Evolutionary conservation across 2,113 vertebrate genomes (phyloP).

Genomic region (Labrus mixtus): DNA sequence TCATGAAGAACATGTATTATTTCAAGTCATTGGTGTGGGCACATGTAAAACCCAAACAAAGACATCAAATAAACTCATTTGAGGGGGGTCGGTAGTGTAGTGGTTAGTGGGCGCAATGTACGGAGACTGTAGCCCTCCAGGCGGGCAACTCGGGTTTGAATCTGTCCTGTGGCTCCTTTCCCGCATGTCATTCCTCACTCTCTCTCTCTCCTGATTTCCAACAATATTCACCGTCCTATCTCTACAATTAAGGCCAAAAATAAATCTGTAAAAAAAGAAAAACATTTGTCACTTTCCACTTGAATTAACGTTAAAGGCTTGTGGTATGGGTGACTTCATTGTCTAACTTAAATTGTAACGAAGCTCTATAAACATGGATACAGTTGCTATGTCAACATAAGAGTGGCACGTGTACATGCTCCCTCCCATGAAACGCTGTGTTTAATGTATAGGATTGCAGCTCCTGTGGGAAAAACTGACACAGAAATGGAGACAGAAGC

Average conservation of each 20-base stretch:
- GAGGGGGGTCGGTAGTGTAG: no score
- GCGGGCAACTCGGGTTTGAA: no score
- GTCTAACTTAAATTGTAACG: slow-evolving; percentile 58
- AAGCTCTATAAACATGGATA: slow-evolving; percentile 64
- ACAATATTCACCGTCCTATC: no score
- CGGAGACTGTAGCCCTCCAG: no score
- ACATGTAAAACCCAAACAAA: slow-evolving; percentile 50
- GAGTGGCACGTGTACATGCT: neutral
- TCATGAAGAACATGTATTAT: neutral
- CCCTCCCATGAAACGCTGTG: neutral
- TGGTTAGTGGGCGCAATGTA: no score
- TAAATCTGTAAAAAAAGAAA: slow-evolving; percentile 23
- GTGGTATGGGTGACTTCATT: slow-evolving; percentile 66
- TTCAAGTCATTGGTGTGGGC: slow-evolving; percentile 5
- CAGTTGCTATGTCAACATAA: slow-evolving; percentile 67
- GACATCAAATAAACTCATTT: slow-evolving; percentile 44
- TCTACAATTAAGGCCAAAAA: no score
- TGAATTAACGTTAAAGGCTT: slow-evolving; percentile 25
- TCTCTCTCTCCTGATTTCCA: no score
- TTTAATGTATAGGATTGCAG: slow-evolving; percentile 32
- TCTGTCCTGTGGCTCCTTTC: no score
- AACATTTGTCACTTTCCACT: slow-evolving; percentile 54
- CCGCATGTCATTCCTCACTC: no score
- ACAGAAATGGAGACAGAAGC: neutral
- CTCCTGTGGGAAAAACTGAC: neutral